Evolutionary conservation across 2,888 invertebrate species (phyloP).

Genomic region (Campaea margaritaria): DNA sequence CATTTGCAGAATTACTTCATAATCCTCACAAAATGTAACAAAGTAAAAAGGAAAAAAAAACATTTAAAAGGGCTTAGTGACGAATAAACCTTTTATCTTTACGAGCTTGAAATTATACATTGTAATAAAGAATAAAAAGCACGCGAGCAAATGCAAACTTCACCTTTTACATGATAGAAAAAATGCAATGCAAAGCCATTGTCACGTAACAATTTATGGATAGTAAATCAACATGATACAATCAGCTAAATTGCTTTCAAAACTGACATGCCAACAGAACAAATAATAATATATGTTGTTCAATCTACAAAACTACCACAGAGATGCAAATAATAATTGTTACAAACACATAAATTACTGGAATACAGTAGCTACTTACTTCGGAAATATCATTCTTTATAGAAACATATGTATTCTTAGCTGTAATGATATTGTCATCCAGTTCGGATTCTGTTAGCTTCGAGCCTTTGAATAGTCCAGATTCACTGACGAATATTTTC

Average conservation of each 20-base stretch:
- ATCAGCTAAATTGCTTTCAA: not conserved
- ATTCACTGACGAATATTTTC: slow-evolving; percentile 72
- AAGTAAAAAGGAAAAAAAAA: not conserved
- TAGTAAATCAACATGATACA: slow-evolving; percentile 3
- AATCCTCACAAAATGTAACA: not conserved
- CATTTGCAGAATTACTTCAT: not conserved
- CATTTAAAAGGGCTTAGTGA: not conserved
- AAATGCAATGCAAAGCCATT: slow-evolving; percentile 1
- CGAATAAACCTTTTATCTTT: slow-evolving; percentile 11
- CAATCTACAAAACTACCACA: too few species aligned
- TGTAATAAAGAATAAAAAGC: slow-evolving; percentile 17
- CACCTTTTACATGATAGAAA: not conserved
- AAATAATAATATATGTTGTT: not conserved
- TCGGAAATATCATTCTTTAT: slow-evolving; percentile 83
- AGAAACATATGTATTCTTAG: slow-evolving; percentile 70
- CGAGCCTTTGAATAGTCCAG: slow-evolving; percentile 53
- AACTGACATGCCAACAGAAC: not conserved
- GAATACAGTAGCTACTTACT: slow-evolving; percentile 61
- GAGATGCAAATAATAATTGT: too few species aligned
- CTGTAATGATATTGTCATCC: slow-evolving; percentile 71
- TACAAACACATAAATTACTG: not conserved
- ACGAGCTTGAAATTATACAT: slow-evolving; percentile 9
- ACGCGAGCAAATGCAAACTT: slow-evolving; percentile 8
- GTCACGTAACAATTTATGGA: slow-evolving; percentile 3
- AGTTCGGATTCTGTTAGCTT: slow-evolving; percentile 68